Percentiles rank a stretch among this genome's conserved stretches.
phyloP scores from a whole-genome alignment of 2,888 invertebrate species.

The Danaus chrysippus region DNA sequence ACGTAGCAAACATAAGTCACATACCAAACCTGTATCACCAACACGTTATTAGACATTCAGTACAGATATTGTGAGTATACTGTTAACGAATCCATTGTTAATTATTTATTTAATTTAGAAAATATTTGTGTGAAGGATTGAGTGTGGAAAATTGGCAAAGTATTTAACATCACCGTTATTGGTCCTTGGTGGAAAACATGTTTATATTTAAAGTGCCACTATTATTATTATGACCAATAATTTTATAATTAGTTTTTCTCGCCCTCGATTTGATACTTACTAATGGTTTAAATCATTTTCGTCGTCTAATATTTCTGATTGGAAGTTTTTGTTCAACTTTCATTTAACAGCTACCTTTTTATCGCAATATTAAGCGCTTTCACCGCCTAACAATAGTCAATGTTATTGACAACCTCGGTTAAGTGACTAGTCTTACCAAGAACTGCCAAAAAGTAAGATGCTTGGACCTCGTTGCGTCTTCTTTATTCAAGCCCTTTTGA shows the following conservation, averaged over 20 bases:
- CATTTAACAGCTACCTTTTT: neutral
- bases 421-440: neutral
- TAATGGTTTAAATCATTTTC: neutral
- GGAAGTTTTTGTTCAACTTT: constrained; percentile 1
- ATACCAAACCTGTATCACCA: neutral
- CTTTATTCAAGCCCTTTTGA: neutral
- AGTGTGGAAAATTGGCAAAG: no score
- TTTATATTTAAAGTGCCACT: no score
- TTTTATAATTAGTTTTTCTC: no score
- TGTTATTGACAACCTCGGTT: neutral
- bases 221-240: no score
- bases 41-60: no score
- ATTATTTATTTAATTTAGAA: no score
- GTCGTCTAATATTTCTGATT: neutral
- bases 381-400: constrained; percentile 1
- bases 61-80: no score
- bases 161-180: no score
- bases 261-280: no score
- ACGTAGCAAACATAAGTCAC: neutral
- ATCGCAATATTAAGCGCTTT: neutral
- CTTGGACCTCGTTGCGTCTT: neutral
- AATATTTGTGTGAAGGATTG: no score
- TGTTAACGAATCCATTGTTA: no score
- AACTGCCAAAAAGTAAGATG: neutral
- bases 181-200: no score